A percentile compares a stretch with the other conserved stretches of the same genome.
phyloP scores from a whole-genome alignment of 2,888 invertebrate species.

The Caenorhabditis sp. region DNA sequence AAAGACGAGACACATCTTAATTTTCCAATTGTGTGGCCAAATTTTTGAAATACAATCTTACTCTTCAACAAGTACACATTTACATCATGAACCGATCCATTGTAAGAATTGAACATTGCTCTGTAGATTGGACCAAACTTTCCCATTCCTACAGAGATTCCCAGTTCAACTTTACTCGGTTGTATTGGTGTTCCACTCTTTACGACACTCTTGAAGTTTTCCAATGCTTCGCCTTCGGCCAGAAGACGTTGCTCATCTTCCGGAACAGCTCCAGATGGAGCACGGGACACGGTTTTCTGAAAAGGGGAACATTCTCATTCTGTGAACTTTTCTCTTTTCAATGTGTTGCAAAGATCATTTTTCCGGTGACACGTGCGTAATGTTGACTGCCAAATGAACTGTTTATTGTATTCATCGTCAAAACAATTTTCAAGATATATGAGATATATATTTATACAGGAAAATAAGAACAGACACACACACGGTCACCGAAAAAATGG shows the following conservation, averaged over 20 bases:
- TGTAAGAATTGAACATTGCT: conserved; percentile 66
- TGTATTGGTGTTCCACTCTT: conserved; percentile 54
- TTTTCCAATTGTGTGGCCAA: background rate
- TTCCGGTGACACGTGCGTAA: conserved; percentile 64
- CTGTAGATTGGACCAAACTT: conserved; percentile 63
- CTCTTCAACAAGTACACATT: conserved; percentile 63
- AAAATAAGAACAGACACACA: conserved; percentile 52
- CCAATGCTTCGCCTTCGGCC: conserved; percentile 37
- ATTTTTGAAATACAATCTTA: background rate
- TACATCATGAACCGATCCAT: conserved; percentile 65
- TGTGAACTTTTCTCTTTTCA: conserved; percentile 11
- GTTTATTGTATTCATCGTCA: conserved; percentile 26
- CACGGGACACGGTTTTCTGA: conserved; percentile 55
- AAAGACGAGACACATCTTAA: conserved; percentile 50
- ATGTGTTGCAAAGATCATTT: conserved; percentile 13
- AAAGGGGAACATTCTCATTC: conserved; percentile 4
- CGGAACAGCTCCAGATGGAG: conserved; percentile 40
- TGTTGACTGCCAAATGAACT: conserved; percentile 32
- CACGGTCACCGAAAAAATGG: conserved; percentile 65
- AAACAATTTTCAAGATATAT: conserved; percentile 27
- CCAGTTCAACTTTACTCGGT: conserved; percentile 60
- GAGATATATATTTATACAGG: conserved; percentile 60
- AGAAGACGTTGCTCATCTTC: conserved; percentile 50
- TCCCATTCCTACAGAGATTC: conserved; percentile 62
- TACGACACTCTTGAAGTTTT: conserved; percentile 45